A percentile compares a stretch with the other conserved stretches of the same genome.
Conservation (phyloP, 2,113 vertebrate genomes). For the Scytalopus superciliaris region DNA sequence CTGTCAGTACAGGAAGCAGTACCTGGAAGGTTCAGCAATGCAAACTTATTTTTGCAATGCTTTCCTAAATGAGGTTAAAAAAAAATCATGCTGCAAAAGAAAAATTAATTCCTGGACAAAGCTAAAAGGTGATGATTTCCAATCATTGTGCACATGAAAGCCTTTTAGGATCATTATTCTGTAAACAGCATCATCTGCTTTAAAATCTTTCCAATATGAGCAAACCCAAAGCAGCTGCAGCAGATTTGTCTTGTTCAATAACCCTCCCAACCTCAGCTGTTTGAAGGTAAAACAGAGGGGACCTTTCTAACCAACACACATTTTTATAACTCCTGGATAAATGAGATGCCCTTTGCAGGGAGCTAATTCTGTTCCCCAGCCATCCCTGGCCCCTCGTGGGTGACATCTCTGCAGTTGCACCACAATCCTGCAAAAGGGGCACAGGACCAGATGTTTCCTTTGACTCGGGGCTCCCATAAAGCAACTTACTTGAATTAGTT, state of each 20-base stretch:
- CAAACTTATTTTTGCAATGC: background rate
- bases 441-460: constrained; percentile 71
- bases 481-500: constrained; percentile 53
- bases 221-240: constrained; percentile 21
- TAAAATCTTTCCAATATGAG: background rate
- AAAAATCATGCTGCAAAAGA: background rate
- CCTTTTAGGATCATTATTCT: background rate
- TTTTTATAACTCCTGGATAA: constrained; percentile 24
- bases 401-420: constrained; percentile 63
- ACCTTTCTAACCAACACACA: background rate
- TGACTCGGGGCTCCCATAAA: constrained; percentile 56
- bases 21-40: background rate
- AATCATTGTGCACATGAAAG: background rate
- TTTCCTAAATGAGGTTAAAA: background rate
- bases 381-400: constrained; percentile 29
- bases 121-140: background rate
- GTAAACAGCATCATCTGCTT: background rate
- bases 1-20: background rate
- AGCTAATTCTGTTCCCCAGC: background rate
- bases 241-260: background rate
- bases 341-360: constrained; percentile 37
- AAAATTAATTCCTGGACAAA: background rate
- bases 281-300: background rate
- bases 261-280: background rate
- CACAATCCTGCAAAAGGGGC: constrained; percentile 30